A percentile compares a stretch with the other conserved stretches of the same genome.
These are phyloP conservation scores for Lepidonotus clava DNA, from an alignment of 2,888 invertebrate genomes.

Conservation along the genomic window DNA sequence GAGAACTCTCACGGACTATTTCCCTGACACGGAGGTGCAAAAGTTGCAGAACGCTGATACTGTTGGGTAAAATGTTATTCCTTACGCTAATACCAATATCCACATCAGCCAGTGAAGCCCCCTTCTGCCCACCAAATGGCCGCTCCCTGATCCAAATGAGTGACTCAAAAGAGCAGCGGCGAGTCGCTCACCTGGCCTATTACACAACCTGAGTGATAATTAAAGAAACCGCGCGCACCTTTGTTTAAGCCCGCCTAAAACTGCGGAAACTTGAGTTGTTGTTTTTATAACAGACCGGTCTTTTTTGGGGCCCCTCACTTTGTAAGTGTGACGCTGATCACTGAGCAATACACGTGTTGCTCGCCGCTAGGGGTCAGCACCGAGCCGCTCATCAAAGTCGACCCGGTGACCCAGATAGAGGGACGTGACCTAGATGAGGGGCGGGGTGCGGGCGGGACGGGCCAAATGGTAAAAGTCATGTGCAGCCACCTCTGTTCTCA, in stretches of 20 bases:
- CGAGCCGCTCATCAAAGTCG: conserved; percentile 20
- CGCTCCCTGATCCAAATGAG: too few relatives aligned
- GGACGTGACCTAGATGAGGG: conserved; percentile 11
- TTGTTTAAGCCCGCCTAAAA: not conserved
- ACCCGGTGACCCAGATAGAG: conserved; percentile 1
- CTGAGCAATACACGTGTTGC: not conserved
- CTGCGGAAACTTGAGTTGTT: not conserved
- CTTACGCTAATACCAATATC: too few relatives aligned
- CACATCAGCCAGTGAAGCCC: too few relatives aligned
- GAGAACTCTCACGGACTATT: too few relatives aligned
- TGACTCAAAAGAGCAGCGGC: too few relatives aligned
- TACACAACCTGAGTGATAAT: conserved; percentile 3
- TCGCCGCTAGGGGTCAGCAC: conserved; percentile 23
- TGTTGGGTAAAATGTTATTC: too few relatives aligned
- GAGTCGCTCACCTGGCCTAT: conserved; percentile 9
- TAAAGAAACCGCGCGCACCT: not conserved
- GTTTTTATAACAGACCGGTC: too few relatives aligned
- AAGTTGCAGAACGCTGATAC: too few relatives aligned
- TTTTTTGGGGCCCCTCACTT: not conserved
- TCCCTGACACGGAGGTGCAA: too few relatives aligned
- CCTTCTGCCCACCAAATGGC: too few relatives aligned
- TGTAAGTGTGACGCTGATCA: not conserved
- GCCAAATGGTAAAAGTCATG: not conserved
- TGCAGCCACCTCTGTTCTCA: not conserved
- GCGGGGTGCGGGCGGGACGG: not conserved